Evolutionary conservation across 2,888 invertebrate species (phyloP).

Genomic region (Lithophane leautieri): DNA sequence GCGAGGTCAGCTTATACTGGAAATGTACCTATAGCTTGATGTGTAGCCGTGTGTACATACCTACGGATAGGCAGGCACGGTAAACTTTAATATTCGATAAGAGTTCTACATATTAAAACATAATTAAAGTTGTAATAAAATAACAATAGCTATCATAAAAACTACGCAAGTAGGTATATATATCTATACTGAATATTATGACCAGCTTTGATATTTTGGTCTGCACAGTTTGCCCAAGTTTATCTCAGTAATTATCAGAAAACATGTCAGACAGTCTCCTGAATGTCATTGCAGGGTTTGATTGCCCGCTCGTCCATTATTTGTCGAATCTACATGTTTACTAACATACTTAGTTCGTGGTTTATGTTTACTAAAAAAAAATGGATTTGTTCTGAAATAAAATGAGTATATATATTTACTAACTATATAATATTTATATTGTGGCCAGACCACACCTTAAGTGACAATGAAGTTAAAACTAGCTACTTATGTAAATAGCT

Average conservation of each 20-base stretch:
- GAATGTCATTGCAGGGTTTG: too few relatives aligned
- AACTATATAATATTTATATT: too few relatives aligned
- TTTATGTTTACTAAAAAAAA: too few relatives aligned
- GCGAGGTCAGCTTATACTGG: too few relatives aligned
- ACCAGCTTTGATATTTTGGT: not conserved
- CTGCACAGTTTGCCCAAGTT: not conserved
- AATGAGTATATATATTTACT: too few relatives aligned
- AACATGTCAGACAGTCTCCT: not conserved
- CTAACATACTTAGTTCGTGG: too few relatives aligned
- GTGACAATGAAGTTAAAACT: conserved; percentile 16
- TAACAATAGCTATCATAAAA: conserved; percentile 30
- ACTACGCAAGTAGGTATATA: not conserved
- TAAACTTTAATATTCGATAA: conserved; percentile 20
- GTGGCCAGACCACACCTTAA: not conserved
- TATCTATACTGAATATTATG: not conserved
- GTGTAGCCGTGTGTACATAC: not conserved
- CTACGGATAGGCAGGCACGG: not conserved
- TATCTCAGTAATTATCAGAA: conserved; percentile 15
- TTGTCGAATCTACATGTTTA: too few relatives aligned
- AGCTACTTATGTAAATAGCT: conserved; percentile 5
- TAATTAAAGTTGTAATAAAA: conserved; percentile 22
- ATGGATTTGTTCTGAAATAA: too few relatives aligned
- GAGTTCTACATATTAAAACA: conserved; percentile 15
- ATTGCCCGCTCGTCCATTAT: too few relatives aligned
- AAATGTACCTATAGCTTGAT: too few relatives aligned